Conservation (phyloP, 2,888 invertebrate species). For the Monoplex corrugatus region DNA sequence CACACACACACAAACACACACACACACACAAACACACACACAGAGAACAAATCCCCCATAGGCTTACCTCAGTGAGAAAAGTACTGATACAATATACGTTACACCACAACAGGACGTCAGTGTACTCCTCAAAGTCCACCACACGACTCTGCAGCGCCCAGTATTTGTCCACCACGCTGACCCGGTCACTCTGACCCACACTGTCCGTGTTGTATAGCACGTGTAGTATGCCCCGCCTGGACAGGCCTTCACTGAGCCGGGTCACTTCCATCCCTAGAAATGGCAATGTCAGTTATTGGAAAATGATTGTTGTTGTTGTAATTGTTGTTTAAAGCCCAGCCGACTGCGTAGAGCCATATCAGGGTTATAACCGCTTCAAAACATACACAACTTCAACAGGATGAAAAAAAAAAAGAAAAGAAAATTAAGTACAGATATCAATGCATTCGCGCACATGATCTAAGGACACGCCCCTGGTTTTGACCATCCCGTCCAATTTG, state of each 20-base stretch:
- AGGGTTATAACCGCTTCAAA: too few relatives aligned
- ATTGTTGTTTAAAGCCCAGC: too few relatives aligned
- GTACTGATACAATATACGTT: neutral
- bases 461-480: too few relatives aligned
- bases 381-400: too few relatives aligned
- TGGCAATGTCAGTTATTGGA: too few relatives aligned
- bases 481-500: too few relatives aligned
- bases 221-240: neutral
- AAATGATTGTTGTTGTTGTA: too few relatives aligned
- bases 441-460: too few relatives aligned
- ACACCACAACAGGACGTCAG: conserved; percentile 26
- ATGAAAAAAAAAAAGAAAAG: too few relatives aligned
- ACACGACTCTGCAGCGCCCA: neutral
- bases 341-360: too few relatives aligned
- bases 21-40: neutral
- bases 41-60: neutral
- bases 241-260: conserved; percentile 27
- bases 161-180: neutral
- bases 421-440: too few relatives aligned
- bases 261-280: conserved; percentile 4
- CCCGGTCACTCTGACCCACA: neutral
- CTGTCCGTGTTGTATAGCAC: conserved; percentile 29
- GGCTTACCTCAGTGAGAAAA: neutral
- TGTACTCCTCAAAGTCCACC: conserved; percentile 29
- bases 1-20: too few relatives aligned